Conservation (phyloP, 1,140 invertebrate genomes). For the Atopsyche davidsoni region DNA sequence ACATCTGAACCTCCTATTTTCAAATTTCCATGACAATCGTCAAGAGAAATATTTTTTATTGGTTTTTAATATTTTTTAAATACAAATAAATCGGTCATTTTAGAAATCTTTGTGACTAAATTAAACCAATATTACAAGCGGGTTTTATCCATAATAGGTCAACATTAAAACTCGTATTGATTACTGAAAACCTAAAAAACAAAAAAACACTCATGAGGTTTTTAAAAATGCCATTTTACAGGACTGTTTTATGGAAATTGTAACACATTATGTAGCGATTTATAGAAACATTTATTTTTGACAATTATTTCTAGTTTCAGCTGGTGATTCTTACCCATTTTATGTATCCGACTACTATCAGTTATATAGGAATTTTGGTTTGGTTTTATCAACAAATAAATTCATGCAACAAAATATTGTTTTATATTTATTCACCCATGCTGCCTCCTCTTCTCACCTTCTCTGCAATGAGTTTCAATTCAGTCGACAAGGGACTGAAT, state of each 20-base stretch:
- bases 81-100: too few relatives aligned
- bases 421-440: constrained; percentile 1
- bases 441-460: background rate
- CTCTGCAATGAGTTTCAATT: too few relatives aligned
- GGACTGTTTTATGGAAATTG: background rate
- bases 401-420: constrained; percentile 1
- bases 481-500: too few relatives aligned
- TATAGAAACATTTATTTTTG: background rate
- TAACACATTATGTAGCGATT: background rate
- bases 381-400: constrained; percentile 9
- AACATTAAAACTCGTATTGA: too few relatives aligned
- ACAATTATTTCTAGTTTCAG: background rate
- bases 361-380: background rate
- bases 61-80: too few relatives aligned
- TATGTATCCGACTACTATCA: background rate
- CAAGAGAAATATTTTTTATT: too few relatives aligned
- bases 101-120: too few relatives aligned
- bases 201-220: background rate
- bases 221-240: background rate
- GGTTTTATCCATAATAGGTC: too few relatives aligned
- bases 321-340: background rate
- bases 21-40: too few relatives aligned
- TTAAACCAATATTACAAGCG: too few relatives aligned
- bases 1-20: too few relatives aligned
- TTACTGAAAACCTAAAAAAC: too few relatives aligned